Conservation (phyloP, 2,113 vertebrate species). For the Saguinus midas region DNA sequence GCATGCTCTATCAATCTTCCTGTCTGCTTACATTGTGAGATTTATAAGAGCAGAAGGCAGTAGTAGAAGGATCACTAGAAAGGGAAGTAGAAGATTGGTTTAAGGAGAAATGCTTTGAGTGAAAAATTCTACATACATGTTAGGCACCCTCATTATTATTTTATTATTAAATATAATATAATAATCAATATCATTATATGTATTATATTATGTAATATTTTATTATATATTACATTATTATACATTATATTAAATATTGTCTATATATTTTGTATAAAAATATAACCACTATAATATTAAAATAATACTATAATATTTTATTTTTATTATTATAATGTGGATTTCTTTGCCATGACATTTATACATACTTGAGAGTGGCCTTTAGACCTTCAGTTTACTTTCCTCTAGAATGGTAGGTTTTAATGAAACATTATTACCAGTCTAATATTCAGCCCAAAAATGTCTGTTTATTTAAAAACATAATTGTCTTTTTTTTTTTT, state of each 20-base stretch:
- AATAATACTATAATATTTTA: neutral
- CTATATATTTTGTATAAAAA: neutral
- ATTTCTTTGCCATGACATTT: neutral
- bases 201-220: neutral
- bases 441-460: neutral
- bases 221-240: neutral
- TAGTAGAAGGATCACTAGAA: neutral
- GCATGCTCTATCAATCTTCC: slow-evolving; percentile 27
- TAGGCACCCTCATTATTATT: neutral
- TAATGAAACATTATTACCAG: neutral
- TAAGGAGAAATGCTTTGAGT: neutral
- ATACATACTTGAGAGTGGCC: neutral
- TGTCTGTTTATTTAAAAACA: neutral
- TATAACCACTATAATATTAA: neutral
- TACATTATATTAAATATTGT: neutral
- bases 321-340: neutral
- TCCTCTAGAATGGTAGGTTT: neutral
- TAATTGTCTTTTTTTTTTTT: neutral
- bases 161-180: neutral
- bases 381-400: neutral
- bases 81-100: neutral
- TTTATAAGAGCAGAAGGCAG: neutral
- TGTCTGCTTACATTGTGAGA: neutral
- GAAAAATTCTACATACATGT: neutral
- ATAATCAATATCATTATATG: neutral